Conservation (phyloP, 1,140 invertebrate species). For the Cydia fagiglandana region DNA sequence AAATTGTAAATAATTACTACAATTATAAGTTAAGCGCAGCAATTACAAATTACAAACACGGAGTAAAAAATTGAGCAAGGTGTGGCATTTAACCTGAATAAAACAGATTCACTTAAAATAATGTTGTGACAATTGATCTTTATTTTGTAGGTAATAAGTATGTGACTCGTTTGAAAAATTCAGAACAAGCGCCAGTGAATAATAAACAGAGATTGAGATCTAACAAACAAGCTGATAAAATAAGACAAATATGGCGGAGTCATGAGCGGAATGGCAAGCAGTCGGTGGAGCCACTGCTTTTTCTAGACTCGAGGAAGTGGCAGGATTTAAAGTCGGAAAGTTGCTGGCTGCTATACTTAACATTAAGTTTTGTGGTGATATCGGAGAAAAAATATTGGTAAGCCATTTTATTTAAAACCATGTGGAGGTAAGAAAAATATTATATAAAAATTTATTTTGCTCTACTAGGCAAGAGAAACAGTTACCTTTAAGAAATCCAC, state of each 20-base stretch:
- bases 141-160: background rate
- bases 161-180: conserved; percentile 38
- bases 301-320: background rate
- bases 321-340: background rate
- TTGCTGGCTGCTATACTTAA: background rate
- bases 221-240: conserved; percentile 68
- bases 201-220: conserved; percentile 72
- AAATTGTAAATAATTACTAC: conserved; percentile 4
- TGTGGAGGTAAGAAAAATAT: too few relatives aligned
- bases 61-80: conserved; percentile 11
- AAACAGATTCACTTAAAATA: background rate
- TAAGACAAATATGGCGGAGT: conserved; percentile 70
- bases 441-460: too few relatives aligned
- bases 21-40: conserved; percentile 1
- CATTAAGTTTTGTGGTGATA: background rate
- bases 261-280: conserved; percentile 67
- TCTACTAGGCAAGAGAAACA: too few relatives aligned
- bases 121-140: conserved; percentile 1
- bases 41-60: conserved; percentile 8
- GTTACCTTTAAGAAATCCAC: too few relatives aligned
- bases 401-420: background rate
- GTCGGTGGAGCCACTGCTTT: conserved; percentile 40
- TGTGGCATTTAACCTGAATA: background rate
- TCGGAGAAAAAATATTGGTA: background rate
- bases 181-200: conserved; percentile 56